Evolutionary conservation across 2,797 vertebrate species (phyloP).

Genomic region (Cyprinella venusta): DNA sequence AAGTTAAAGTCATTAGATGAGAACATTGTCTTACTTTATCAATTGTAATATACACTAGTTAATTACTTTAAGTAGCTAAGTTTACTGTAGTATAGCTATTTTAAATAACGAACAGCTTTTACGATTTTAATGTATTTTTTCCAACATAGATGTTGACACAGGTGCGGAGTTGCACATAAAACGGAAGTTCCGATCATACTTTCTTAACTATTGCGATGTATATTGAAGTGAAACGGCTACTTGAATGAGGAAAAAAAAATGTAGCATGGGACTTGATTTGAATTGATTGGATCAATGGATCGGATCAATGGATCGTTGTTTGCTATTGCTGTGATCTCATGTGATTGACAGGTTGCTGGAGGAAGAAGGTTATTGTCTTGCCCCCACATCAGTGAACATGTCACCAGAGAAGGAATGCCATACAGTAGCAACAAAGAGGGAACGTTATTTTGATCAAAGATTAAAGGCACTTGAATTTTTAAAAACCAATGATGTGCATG

Average conservation of each 20-base stretch:
- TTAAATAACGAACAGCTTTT: neutral
- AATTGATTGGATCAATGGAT: neutral
- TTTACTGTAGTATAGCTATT: neutral
- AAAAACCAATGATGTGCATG: neutral
- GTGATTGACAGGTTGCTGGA: neutral
- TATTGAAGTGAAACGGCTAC: neutral
- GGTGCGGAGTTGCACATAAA: neutral
- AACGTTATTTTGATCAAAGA: neutral
- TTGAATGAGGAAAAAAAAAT: neutral
- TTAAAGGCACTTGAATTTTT: neutral
- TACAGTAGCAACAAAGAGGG: neutral
- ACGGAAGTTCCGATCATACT: neutral
- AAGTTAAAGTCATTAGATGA: neutral
- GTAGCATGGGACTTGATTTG: neutral
- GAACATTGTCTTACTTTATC: neutral
- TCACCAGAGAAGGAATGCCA: neutral
- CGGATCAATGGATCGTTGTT: neutral
- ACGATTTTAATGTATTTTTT: neutral
- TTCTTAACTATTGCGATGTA: neutral
- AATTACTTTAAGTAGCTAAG: neutral
- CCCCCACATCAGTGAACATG: neutral
- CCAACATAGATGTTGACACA: neutral
- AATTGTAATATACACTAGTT: neutral
- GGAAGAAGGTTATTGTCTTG: neutral
- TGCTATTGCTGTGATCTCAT: neutral